A percentile compares a stretch with the other conserved stretches of the same genome.
Conservation (phyloP, 2,797 vertebrate species). For the Lepilemur septentrionalis region DNA sequence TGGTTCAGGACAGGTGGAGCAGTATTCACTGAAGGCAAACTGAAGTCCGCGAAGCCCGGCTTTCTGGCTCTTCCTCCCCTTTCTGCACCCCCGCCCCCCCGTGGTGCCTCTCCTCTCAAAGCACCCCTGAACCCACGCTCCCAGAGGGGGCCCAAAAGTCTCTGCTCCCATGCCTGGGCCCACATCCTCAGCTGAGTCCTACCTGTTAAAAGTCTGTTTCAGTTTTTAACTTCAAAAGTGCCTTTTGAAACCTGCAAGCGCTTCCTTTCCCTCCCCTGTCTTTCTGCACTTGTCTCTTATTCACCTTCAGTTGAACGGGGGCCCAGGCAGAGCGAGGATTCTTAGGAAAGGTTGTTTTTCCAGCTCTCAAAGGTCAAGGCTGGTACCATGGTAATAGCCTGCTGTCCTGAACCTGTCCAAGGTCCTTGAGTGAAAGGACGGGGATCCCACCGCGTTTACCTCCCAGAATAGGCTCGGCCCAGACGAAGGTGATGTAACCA, state of each 20-base stretch:
- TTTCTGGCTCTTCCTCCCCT: background rate
- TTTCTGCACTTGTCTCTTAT: background rate
- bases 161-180: background rate
- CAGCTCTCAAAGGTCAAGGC: conserved; percentile 49
- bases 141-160: background rate
- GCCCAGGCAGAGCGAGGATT: background rate
- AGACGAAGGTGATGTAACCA: background rate
- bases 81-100: background rate
- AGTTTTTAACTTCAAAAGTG: conserved; percentile 10
- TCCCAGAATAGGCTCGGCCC: background rate
- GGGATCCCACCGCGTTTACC: background rate
- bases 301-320: background rate
- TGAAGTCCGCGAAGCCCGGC: background rate
- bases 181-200: background rate
- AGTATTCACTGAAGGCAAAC: background rate
- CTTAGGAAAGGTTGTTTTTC: background rate
- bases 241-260: background rate
- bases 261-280: background rate
- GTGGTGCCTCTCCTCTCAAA: background rate
- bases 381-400: background rate
- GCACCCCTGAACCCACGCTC: background rate
- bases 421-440: background rate
- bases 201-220: background rate
- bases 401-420: background rate
- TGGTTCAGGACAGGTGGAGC: background rate